phyloP scores from a whole-genome alignment of 2,888 invertebrate species.

The Archaeoteleia sp. region DNA sequence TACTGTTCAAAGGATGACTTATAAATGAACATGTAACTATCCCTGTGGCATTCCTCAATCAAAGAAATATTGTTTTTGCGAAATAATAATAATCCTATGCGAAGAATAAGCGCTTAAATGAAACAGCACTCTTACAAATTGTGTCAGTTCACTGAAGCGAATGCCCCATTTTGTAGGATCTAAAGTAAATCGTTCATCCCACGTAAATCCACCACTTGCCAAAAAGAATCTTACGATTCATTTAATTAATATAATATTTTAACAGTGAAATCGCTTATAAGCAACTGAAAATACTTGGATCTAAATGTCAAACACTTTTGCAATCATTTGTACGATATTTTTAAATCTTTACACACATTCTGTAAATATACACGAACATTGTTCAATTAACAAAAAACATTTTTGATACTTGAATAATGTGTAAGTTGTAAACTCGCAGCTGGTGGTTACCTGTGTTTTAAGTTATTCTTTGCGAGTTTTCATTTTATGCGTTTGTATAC shows the following conservation, averaged over 20 bases:
- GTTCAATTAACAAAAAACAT: conserved; percentile 26
- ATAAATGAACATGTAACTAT: conserved; percentile 48
- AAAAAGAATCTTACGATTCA: conserved; percentile 6
- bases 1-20: conserved; percentile 44
- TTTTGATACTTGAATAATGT: too few relatives aligned
- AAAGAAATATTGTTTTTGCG: conserved; percentile 45
- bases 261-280: background rate
- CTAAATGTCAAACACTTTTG: too few relatives aligned
- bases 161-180: too few relatives aligned
- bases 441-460: too few relatives aligned
- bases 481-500: too few relatives aligned
- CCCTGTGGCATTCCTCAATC: conserved; percentile 47
- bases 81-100: conserved; percentile 41
- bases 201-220: background rate
- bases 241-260: conserved; percentile 13
- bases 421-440: too few relatives aligned
- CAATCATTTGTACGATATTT: too few relatives aligned
- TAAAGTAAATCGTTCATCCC: too few relatives aligned
- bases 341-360: too few relatives aligned
- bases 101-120: conserved; percentile 49
- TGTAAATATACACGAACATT: too few relatives aligned
- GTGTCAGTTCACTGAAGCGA: conserved; percentile 22
- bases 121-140: conserved; percentile 31
- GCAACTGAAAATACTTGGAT: too few relatives aligned
- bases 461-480: too few relatives aligned